A percentile compares a stretch with the other conserved stretches of the same genome.
Evolutionary conservation across 2,113 vertebrate species (phyloP).

Genomic region (Ursus arctos): DNA sequence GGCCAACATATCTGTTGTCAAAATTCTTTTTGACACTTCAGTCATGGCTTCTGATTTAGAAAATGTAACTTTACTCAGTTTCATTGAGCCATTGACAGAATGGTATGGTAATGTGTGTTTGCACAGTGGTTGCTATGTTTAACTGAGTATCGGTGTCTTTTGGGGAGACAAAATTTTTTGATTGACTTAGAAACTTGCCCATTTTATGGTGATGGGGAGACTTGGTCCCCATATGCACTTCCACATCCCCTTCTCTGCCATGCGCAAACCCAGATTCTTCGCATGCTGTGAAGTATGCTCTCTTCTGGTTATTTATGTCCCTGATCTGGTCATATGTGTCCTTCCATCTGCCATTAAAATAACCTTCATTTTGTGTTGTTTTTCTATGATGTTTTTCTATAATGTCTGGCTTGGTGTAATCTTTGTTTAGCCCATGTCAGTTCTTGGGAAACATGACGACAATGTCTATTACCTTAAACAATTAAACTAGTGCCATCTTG

Average conservation of each 20-base stretch:
- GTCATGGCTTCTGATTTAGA: neutral
- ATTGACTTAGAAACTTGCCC: neutral
- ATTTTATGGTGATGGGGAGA: neutral
- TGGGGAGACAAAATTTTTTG: neutral
- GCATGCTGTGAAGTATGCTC: fast-evolving
- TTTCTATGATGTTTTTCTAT: neutral
- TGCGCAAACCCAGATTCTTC: neutral
- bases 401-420: neutral
- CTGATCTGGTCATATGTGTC: fast-evolving
- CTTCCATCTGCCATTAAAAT: neutral
- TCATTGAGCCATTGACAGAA: neutral
- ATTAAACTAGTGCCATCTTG: neutral
- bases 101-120: neutral
- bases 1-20: neutral
- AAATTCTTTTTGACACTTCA: neutral
- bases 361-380: fast-evolving
- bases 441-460: neutral
- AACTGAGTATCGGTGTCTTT: neutral
- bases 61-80: neutral
- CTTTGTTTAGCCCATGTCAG: neutral
- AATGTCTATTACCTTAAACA: neutral
- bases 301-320: neutral
- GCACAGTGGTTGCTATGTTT: neutral
- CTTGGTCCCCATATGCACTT: neutral
- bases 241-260: neutral